Percentiles rank a stretch among this genome's conserved stretches.
Conservation (phyloP, 2,888 invertebrate genomes). For the Carcina quercana region DNA sequence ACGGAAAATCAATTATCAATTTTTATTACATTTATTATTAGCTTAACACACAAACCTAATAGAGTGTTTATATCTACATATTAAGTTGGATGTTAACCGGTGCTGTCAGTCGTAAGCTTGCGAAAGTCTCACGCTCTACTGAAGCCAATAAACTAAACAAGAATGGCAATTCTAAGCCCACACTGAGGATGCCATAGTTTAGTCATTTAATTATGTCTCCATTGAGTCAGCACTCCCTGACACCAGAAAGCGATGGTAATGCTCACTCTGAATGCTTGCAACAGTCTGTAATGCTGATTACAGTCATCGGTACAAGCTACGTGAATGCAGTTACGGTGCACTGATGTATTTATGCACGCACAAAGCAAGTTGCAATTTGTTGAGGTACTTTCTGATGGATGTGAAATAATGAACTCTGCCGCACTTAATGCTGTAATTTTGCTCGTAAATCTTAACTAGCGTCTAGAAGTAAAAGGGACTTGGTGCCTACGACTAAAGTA, state of each 20-base stretch:
- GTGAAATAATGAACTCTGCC: conserved; percentile 8
- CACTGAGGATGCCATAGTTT: not conserved
- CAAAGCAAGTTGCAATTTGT: conserved; percentile 21
- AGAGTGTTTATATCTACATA: too few relatives aligned
- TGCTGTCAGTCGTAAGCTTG: too few relatives aligned
- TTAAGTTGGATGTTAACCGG: too few relatives aligned
- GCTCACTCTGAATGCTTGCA: conserved; percentile 48
- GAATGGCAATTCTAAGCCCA: not conserved
- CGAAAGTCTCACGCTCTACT: too few relatives aligned
- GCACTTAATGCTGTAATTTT: too few relatives aligned
- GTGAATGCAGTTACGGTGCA: conserved; percentile 36
- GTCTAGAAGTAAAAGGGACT: too few relatives aligned
- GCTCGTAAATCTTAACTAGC: too few relatives aligned
- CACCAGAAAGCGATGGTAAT: conserved; percentile 45
- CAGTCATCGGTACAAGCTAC: conserved; percentile 41
- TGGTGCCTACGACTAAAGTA: too few relatives aligned
- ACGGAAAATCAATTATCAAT: too few relatives aligned
- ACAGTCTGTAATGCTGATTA: conserved; percentile 55
- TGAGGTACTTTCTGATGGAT: conserved; percentile 11
- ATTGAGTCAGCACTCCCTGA: conserved; percentile 32
- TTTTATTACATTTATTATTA: too few relatives aligned
- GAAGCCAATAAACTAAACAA: not conserved
- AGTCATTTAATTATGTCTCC: too few relatives aligned
- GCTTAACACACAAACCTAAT: too few relatives aligned
- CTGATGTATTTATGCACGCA: conserved; percentile 45